Base-by-base conservation (phyloP, 64 coral and sea anemone genomes). In the Cladopsammia gracilis region DNA sequence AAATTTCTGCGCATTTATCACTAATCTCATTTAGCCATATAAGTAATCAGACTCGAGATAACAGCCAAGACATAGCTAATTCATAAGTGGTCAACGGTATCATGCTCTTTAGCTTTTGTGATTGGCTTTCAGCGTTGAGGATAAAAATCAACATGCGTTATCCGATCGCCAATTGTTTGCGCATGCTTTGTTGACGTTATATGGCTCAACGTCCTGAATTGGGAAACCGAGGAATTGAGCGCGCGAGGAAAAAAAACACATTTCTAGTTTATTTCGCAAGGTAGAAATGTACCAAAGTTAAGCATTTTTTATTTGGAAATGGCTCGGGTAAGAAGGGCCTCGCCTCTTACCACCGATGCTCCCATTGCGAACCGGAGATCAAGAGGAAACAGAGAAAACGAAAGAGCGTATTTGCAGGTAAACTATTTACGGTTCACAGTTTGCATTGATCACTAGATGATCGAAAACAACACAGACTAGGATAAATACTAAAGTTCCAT, bases 31-130 rank as follows among this genome's bases (percentile, higher is more conserved):
- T 79, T 79, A 59, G 24, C 52, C 77, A 16, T 79, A 24, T 8
- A 61, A 59, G 23, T 25, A 79, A 79, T 58, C 77, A 59, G 25
- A 79, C 50, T 79, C 12, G 3, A 43, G 77, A 79, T 79, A 79
- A 79, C 23, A 60, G 24, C 2, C 23, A 79, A 79, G 77, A 59
- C 56, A 79, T 79, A 42, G 53, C 77, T 79, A 79, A 79, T 79
- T 79, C 54, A 43, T 42, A 79, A 79, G 49, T 79, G 77, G 77
- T 24, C 7, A 79, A 42, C 54, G 24, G 42, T 79, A 79, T 79
- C 78, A 58, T 24, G n/a, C 3, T 26, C 25, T 62, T 71, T 42
- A 6, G 78, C 78, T 81, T 43, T 2, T 64, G 25, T 65, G 79
- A 83, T 83, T 83, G 79, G 79, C 10, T 19, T 62, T 83, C 43